Conservation (phyloP, 2,797 vertebrate species). For the Lagocephalus sceleratus region DNA sequence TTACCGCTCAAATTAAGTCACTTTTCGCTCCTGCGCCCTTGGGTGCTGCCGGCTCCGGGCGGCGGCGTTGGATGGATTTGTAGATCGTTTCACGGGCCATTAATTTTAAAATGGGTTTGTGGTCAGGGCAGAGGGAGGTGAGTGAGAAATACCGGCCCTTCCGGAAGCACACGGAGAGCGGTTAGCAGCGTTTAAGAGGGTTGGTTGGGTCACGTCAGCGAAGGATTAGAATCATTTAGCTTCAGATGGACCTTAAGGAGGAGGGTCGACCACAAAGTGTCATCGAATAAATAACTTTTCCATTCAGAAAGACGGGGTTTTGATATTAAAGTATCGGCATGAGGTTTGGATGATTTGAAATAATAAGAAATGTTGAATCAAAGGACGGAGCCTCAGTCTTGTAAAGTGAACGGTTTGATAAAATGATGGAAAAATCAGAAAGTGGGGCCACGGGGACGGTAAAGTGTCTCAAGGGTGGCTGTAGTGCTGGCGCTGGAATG, state of each 20-base stretch:
- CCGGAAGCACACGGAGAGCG: constrained; percentile 4
- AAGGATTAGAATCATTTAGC: not conserved
- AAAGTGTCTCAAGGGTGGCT: too few species aligned
- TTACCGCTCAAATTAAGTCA: constrained; percentile 37
- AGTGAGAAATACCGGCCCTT: constrained; percentile 23
- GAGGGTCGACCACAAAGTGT: not conserved
- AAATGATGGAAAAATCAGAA: too few species aligned
- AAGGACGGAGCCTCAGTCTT: too few species aligned
- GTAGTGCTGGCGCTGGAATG: too few species aligned
- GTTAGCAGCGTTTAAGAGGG: constrained; percentile 8
- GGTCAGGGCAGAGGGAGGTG: constrained; percentile 41
- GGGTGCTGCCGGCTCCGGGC: constrained; percentile 19
- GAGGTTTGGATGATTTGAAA: too few species aligned
- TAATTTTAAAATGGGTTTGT: constrained; percentile 55
- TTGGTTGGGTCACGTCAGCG: not conserved
- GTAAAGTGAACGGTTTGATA: too few species aligned
- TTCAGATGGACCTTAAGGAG: not conserved
- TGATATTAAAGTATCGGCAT: too few species aligned
- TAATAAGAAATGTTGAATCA: too few species aligned
- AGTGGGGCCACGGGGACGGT: too few species aligned
- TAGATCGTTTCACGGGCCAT: constrained; percentile 48
- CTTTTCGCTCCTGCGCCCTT: constrained; percentile 25
- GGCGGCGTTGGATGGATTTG: constrained; percentile 35
- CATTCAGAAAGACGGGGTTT: too few species aligned
- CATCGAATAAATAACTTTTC: too few species aligned